Conservation (phyloP, 2,888 invertebrate species). For the Andrena camellia region DNA sequence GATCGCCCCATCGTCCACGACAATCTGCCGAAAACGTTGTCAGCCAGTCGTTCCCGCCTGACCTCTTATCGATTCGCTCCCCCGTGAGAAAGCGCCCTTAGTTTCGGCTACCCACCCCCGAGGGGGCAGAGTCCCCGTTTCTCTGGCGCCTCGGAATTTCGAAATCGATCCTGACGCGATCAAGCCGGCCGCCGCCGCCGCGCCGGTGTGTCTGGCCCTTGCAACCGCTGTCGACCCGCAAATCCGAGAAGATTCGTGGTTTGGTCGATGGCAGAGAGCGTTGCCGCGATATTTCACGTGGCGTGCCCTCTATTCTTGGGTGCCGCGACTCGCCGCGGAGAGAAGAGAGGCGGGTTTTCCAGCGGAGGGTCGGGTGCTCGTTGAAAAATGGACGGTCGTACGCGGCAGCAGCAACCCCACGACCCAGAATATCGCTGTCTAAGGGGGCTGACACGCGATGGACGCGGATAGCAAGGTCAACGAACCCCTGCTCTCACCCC, state of each 20-base stretch:
- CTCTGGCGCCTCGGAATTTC: slow-evolving; percentile 32
- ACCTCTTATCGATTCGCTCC: not conserved
- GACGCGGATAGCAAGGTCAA: slow-evolving; percentile 46
- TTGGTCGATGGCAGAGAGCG: not conserved
- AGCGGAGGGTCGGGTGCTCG: not conserved
- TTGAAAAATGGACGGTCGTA: slow-evolving; percentile 41
- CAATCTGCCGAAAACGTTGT: not conserved
- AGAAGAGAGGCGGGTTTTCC: slow-evolving; percentile 16
- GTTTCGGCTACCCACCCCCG: slow-evolving; percentile 3
- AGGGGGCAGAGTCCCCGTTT: not conserved
- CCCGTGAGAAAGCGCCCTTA: not conserved
- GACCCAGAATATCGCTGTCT: slow-evolving; percentile 13
- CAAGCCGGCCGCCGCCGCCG: slow-evolving; percentile 1
- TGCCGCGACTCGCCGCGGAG: not conserved
- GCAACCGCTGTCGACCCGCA: not conserved
- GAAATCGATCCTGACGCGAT: not conserved
- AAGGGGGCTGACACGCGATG: slow-evolving; percentile 25
- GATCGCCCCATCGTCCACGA: slow-evolving; percentile 13
- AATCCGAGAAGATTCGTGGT: not conserved
- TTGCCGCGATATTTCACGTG: slow-evolving; percentile 10
- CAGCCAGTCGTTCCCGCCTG: not conserved
- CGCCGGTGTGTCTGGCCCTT: not conserved
- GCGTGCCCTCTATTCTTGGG: slow-evolving; percentile 4
- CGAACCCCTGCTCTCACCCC: slow-evolving; percentile 38
- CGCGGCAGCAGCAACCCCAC: not conserved